phyloP scores from a whole-genome alignment of 1,140 invertebrate genomes.

The Saxidomus purpurata region DNA sequence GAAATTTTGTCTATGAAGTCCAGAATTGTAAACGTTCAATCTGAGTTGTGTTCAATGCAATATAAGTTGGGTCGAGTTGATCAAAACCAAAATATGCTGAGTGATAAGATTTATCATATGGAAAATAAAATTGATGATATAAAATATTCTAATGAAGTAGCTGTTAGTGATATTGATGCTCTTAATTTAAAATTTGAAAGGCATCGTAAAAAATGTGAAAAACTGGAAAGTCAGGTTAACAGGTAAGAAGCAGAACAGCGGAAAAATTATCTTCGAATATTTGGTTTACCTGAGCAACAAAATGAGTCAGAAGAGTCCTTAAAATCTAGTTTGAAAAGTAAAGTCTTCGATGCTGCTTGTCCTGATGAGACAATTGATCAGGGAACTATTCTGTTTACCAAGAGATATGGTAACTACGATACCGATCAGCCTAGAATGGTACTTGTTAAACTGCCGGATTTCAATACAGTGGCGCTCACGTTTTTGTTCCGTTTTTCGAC shows the following conservation, averaged over 20 bases:
- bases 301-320: not conserved
- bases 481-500: no score
- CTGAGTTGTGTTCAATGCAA: not conserved
- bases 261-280: not conserved
- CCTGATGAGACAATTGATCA: not conserved
- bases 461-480: no score
- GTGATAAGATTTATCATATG: not conserved
- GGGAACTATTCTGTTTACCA: not conserved
- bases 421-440: not conserved
- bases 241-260: not conserved
- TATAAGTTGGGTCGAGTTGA: not conserved
- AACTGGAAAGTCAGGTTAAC: not conserved
- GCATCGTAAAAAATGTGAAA: not conserved
- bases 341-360: not conserved
- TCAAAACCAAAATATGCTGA: not conserved
- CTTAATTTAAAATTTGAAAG: not conserved
- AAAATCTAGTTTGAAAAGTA: not conserved
- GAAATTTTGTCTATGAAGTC: not conserved
- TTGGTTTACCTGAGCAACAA: not conserved
- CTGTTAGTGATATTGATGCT: not conserved
- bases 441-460: not conserved
- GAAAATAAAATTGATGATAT: not conserved
- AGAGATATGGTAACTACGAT: not conserved
- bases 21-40: not conserved
- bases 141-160: not conserved